A percentile compares a stretch with the other conserved stretches of the same genome.
phyloP scores from a whole-genome alignment of 2,888 invertebrate species.

The Ormyrus rosae region DNA sequence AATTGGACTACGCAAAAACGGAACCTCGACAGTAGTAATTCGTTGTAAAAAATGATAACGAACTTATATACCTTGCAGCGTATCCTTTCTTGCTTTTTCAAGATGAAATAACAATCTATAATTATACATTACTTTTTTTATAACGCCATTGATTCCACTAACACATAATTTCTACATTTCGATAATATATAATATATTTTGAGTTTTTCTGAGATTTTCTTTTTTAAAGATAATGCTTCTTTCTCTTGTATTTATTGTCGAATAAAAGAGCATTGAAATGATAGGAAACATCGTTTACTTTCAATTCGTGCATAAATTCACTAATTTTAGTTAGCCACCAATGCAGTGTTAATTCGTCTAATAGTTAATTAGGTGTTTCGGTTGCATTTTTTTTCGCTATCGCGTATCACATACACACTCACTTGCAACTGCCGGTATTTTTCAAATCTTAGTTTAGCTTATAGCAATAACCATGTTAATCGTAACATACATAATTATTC shows the following conservation, averaged over 20 bases:
- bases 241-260: slow-evolving; percentile 48
- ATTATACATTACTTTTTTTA: slow-evolving; percentile 28
- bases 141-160: slow-evolving; percentile 31
- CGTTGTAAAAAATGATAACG: slow-evolving; percentile 36
- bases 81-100: neutral
- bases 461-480: slow-evolving; percentile 32
- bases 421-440: neutral
- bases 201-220: slow-evolving; percentile 3
- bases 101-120: slow-evolving; percentile 46
- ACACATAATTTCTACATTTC: slow-evolving; percentile 33
- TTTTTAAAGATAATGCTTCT: slow-evolving; percentile 20
- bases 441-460: slow-evolving; percentile 24
- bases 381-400: slow-evolving; percentile 1
- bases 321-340: neutral
- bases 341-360: neutral
- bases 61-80: slow-evolving; percentile 4
- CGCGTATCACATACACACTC: slow-evolving; percentile 7
- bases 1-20: no score
- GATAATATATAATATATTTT: slow-evolving; percentile 22
- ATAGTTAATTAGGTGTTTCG: neutral
- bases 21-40: neutral
- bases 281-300: slow-evolving; percentile 36
- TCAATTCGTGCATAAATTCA: slow-evolving; percentile 3
- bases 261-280: slow-evolving; percentile 39
- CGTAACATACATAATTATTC: slow-evolving; percentile 49